Evolutionary conservation across 1,140 invertebrate species (phyloP).

Genomic region (Vanessa tameamea): DNA sequence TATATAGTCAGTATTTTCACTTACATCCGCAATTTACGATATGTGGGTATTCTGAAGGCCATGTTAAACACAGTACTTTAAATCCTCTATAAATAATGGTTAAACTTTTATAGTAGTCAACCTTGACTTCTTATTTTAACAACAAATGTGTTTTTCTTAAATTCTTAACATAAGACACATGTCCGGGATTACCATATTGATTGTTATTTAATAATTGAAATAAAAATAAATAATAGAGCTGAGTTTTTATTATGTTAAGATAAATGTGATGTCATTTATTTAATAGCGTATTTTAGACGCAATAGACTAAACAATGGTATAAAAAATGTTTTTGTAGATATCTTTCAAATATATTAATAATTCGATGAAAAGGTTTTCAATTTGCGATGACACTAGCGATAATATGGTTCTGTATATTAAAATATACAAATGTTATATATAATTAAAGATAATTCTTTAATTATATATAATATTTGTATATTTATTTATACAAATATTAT

Average conservation of each 20-base stretch:
- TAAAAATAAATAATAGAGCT: background rate
- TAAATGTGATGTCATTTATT: background rate
- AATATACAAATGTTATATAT: no score
- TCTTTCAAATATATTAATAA: no score
- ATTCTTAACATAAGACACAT: background rate
- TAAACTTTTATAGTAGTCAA: conserved; percentile 5
- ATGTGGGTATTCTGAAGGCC: background rate
- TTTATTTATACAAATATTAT: no score
- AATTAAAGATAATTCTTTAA: no score
- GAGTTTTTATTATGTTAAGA: background rate
- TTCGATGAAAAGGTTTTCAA: no score
- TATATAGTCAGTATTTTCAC: background rate
- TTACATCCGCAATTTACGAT: background rate
- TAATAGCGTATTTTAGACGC: no score
- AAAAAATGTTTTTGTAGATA: no score
- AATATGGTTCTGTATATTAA: no score
- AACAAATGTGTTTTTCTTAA: background rate
- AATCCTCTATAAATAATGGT: conserved; percentile 1
- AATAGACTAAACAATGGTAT: no score
- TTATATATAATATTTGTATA: no score
- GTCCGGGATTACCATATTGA: conserved; percentile 4
- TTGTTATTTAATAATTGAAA: background rate
- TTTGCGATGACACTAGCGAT: no score
- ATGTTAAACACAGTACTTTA: background rate
- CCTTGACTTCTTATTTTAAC: background rate